phyloP scores from a whole-genome alignment of 2,113 vertebrate genomes.

The Grammomys surdaster region DNA sequence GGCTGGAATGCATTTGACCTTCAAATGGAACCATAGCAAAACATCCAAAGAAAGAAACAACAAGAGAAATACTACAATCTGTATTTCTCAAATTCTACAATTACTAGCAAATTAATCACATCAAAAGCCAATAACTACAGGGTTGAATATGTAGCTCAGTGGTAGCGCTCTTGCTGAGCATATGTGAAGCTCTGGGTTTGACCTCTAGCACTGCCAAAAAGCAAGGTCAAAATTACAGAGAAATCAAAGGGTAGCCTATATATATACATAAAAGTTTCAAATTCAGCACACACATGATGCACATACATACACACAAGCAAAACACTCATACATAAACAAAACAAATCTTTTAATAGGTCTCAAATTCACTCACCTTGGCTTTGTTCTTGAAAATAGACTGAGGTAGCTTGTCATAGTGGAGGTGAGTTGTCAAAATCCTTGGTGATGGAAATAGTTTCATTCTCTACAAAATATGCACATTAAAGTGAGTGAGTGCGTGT shows the following conservation, averaged over 20 bases:
- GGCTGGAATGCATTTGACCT: background rate
- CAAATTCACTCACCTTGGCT: slow-evolving; percentile 69
- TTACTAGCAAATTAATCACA: background rate
- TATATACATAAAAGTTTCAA: background rate
- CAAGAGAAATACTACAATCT: background rate
- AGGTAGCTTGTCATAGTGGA: slow-evolving; percentile 81
- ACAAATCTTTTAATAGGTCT: background rate
- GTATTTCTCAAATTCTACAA: background rate
- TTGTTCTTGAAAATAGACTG: slow-evolving; percentile 83
- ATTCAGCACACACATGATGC: background rate
- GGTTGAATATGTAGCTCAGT: background rate
- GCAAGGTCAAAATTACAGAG: background rate
- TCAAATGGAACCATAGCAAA: background rate
- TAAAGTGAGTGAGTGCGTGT: background rate
- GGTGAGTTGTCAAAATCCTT: slow-evolving; percentile 84
- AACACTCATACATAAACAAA: background rate
- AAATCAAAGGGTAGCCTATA: background rate
- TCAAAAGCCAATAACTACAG: background rate
- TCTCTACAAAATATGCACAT: slow-evolving; percentile 81
- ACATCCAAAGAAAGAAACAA: slow-evolving; percentile 31
- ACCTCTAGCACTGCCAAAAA: background rate
- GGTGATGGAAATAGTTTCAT: slow-evolving; percentile 84
- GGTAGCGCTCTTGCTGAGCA: background rate
- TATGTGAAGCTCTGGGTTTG: background rate
- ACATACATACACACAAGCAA: background rate